Percentiles rank a stretch among this genome's conserved stretches.
These are phyloP conservation scores for Pyxicephalus adspersus DNA, from an alignment of 2,113 vertebrate species.

Conservation along the genomic window DNA sequence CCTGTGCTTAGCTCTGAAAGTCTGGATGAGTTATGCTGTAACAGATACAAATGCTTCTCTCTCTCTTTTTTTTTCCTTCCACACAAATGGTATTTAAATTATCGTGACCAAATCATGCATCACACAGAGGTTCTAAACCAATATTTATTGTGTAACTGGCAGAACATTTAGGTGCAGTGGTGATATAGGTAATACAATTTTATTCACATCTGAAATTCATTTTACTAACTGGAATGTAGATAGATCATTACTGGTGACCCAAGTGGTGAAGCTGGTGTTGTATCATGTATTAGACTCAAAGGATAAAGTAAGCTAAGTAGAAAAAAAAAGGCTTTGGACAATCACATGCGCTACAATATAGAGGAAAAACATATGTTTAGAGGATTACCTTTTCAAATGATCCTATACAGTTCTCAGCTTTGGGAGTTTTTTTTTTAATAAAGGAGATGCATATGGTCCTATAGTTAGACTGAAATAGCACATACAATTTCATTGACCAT, in stretches of 20 bases:
- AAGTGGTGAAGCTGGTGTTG: neutral
- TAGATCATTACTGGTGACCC: neutral
- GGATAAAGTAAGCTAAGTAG: neutral
- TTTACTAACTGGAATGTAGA: slow-evolving; percentile 5
- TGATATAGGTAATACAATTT: neutral
- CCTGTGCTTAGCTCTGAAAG: slow-evolving; percentile 52
- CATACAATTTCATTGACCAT: slow-evolving; percentile 4
- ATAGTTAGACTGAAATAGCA: neutral
- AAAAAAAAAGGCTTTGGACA: neutral
- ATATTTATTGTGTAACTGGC: slow-evolving; percentile 10
- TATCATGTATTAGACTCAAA: neutral
- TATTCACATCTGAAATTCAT: slow-evolving; percentile 34
- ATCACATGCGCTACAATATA: neutral
- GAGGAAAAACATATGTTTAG: slow-evolving; percentile 27
- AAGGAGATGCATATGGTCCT: slow-evolving; percentile 3
- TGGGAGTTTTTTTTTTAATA: slow-evolving; percentile 24
- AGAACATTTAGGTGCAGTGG: slow-evolving; percentile 12
- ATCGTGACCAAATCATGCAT: slow-evolving; percentile 30
- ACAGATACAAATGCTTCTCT: slow-evolving; percentile 51
- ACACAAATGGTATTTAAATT: slow-evolving; percentile 50
- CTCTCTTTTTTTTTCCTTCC: neutral
- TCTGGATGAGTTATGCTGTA: slow-evolving; percentile 53
- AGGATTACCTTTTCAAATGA: slow-evolving; percentile 16
- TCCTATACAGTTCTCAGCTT: slow-evolving; percentile 7
- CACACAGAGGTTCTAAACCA: slow-evolving; percentile 10